Percentiles rank a stretch among this genome's conserved stretches.
Evolutionary conservation across 2,113 vertebrate genomes (phyloP).

Genomic region (Acanthisitta chloris): DNA sequence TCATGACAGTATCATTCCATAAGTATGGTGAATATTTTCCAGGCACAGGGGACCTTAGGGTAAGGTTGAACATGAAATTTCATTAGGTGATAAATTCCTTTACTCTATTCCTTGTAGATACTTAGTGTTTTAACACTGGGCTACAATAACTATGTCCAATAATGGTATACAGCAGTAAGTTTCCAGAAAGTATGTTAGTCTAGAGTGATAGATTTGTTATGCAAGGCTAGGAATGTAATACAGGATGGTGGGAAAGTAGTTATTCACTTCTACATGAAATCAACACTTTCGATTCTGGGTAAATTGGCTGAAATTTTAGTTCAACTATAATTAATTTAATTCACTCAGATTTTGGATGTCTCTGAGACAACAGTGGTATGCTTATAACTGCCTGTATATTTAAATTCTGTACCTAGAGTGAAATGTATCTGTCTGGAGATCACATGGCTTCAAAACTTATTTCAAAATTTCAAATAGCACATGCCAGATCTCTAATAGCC

Average conservation of each 20-base stretch:
- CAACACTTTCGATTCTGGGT: background rate
- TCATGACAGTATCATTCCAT: constrained; percentile 88
- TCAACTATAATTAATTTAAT: background rate
- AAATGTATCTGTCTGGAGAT: background rate
- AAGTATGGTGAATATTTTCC: constrained; percentile 87
- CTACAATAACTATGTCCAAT: background rate
- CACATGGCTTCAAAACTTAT: background rate
- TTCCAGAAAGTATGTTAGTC: background rate
- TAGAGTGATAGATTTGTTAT: background rate
- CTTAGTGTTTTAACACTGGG: background rate
- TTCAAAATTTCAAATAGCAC: background rate
- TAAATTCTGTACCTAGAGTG: background rate
- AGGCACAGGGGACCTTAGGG: constrained; percentile 83
- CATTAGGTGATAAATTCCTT: background rate
- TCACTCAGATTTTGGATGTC: background rate
- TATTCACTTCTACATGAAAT: background rate
- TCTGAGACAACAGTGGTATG: background rate
- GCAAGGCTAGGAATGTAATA: background rate
- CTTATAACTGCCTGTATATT: background rate
- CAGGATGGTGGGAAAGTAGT: background rate
- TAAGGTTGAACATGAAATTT: constrained; percentile 58
- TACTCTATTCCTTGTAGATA: background rate
- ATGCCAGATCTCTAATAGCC: background rate
- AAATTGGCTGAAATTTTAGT: background rate
- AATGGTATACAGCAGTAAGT: background rate